Evolutionary conservation across 2,113 vertebrate species (phyloP).

Genomic region (Lamprologus ornatipinnis): DNA sequence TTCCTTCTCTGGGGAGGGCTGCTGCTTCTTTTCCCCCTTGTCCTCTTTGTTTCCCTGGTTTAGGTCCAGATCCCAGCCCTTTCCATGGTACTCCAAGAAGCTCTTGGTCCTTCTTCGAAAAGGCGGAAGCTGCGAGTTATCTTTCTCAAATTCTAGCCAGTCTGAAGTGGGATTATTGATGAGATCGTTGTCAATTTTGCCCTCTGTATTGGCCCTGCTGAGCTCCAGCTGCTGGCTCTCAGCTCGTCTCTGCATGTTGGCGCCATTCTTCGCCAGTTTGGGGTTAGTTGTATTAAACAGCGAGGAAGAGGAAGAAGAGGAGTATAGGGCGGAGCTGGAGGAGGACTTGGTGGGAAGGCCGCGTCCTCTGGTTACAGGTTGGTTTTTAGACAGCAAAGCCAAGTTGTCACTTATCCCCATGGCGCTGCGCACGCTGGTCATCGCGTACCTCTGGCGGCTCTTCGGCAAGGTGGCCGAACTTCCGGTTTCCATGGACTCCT

Average conservation of each 20-base stretch:
- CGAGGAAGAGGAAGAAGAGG: slow-evolving; percentile 52
- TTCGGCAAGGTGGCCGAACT: slow-evolving; percentile 83
- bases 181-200: slow-evolving; percentile 57
- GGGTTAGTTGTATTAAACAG: slow-evolving; percentile 79
- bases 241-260: slow-evolving; percentile 92
- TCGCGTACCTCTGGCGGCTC: slow-evolving; percentile 85
- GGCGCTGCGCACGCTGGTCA: slow-evolving; percentile 86
- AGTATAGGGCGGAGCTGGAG: slow-evolving; percentile 67
- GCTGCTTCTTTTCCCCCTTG: slow-evolving; percentile 47
- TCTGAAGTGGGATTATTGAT: slow-evolving; percentile 72
- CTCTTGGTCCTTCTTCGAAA: slow-evolving; percentile 86
- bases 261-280: slow-evolving; percentile 95
- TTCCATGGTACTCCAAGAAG: slow-evolving; percentile 87
- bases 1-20: slow-evolving; percentile 54
- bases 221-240: slow-evolving; percentile 89
- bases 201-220: slow-evolving; percentile 74
- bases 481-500: slow-evolving; percentile 77
- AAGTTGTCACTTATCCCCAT: slow-evolving; percentile 86
- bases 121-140: slow-evolving; percentile 70
- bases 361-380: slow-evolving; percentile 67
- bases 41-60: slow-evolving; percentile 59
- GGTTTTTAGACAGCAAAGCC: slow-evolving; percentile 52
- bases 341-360: slow-evolving; percentile 72
- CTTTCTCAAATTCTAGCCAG: slow-evolving; percentile 82
- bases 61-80: slow-evolving; percentile 79